Evolutionary conservation across 1,140 invertebrate species (phyloP), one percentile per base, ranked within the genome.

Genomic region (Cydia splendana): DNA sequence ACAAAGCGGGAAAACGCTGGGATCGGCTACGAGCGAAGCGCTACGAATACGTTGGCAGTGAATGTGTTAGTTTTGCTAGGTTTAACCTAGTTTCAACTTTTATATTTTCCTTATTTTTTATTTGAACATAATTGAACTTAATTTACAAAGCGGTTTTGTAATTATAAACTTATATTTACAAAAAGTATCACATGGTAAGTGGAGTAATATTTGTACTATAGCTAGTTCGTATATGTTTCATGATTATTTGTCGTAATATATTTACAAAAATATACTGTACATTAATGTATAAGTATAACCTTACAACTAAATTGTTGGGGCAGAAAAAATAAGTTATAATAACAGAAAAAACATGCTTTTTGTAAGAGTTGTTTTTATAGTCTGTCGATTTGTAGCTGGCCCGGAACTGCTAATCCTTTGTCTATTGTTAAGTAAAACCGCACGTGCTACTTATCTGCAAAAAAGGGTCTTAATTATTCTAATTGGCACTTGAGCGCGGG

Each of bases 231-330:
- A 57, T 18, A 57, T n/a, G 5, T 57, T 57, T 57, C 53, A 18
- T 57, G 53, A 57, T 57, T 53, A 53, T n/a, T 53, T 57, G 53
- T n/a, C 13, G 48, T 51, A 53, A n/a, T 53, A 53, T 53, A 57
- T 57, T 57, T 57, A 57, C 53, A 57, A 57, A 57, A 57, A 57
- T 57, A 57, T 57, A 57, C 53, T 57, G 53, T 57, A 57, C 53
- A 57, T 57, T 57, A 57, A 18, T 57, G n/a, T 18, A n/a, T 57
- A 18, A n/a, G 1, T 57, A 57, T 57, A 57, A 18, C 20, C n/a
- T 57, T 57, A 57, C 15, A 18, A 57, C n/a, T 18, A 57, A 57
- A 57, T 2, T 42, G 38, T 42, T 4, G 9, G 38, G 9, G 38
- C 38, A 10, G 1, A 9, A 42, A 42, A 42, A 42, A 34, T 48